These are phyloP conservation scores for Sceloporus tristichus DNA, from an alignment of 2,113 vertebrate genomes.

Conservation along the genomic window DNA sequence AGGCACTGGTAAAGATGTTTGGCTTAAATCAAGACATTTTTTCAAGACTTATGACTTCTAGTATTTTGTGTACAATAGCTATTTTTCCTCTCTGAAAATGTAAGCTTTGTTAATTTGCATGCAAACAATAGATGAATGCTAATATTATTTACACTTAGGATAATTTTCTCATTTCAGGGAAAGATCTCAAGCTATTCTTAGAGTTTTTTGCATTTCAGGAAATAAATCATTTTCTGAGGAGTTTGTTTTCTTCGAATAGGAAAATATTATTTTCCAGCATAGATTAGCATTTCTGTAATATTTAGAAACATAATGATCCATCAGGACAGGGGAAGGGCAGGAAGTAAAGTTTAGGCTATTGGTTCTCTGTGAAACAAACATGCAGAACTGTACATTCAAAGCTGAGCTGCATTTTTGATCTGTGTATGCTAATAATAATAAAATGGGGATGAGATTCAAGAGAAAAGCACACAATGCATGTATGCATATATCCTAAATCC, in stretches of 20 bases:
- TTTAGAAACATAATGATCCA: conserved; percentile 29
- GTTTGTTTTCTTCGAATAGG: conserved; percentile 43
- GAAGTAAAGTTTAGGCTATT: conserved; percentile 21
- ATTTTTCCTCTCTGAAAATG: conserved; percentile 34
- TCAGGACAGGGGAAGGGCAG: not conserved
- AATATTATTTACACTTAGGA: conserved; percentile 32
- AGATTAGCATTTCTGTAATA: not conserved
- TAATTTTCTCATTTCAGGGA: conserved; percentile 49
- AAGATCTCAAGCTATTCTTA: conserved; percentile 9
- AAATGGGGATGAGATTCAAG: not conserved
- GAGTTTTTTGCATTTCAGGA: not conserved
- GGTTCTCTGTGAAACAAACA: conserved; percentile 25
- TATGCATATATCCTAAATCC: conserved; percentile 15
- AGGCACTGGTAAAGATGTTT: too few species aligned
- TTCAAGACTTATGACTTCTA: too few species aligned
- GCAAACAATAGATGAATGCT: conserved; percentile 27
- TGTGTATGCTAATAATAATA: conserved; percentile 20
- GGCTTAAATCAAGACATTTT: too few species aligned
- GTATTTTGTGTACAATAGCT: not conserved
- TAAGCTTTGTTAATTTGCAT: conserved; percentile 49
- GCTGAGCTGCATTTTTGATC: not conserved
- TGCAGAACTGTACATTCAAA: not conserved
- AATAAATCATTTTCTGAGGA: conserved; percentile 32
- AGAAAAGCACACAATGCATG: not conserved
- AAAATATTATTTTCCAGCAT: conserved; percentile 49